phyloP scores from a whole-genome alignment of 2,113 vertebrate genomes.

The Ancistrus triradiatus region DNA sequence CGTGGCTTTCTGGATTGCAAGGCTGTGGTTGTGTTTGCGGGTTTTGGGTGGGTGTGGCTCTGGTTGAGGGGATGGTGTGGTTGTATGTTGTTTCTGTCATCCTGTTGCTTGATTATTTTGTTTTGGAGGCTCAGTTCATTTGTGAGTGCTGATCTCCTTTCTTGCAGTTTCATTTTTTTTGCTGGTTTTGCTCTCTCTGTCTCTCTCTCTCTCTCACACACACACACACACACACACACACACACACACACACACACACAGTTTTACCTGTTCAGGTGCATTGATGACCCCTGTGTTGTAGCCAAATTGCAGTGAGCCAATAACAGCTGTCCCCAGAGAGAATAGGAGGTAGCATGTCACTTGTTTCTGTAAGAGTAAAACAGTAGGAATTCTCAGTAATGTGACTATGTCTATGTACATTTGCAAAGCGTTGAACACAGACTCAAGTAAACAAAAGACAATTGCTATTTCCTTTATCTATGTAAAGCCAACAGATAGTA shows the following conservation, averaged over 20 bases:
- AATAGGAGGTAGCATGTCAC: slow-evolving; percentile 75
- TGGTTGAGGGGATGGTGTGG: too few species aligned
- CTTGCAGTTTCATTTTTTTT: too few species aligned
- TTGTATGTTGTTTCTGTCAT: too few species aligned
- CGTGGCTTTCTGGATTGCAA: too few species aligned
- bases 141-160: too few species aligned
- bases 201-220: background rate
- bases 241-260: slow-evolving; percentile 9
- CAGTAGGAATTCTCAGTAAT: background rate
- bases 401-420: background rate
- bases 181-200: too few species aligned
- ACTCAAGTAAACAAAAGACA: background rate
- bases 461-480: too few species aligned
- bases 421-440: too few species aligned
- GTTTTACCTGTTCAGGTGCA: slow-evolving; percentile 79
- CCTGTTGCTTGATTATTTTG: too few species aligned
- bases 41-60: too few species aligned
- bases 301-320: slow-evolving; percentile 89
- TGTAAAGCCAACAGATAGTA: background rate
- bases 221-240: slow-evolving; percentile 8
- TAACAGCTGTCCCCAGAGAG: slow-evolving; percentile 74
- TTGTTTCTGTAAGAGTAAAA: slow-evolving; percentile 49
- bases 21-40: too few species aligned
- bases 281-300: slow-evolving; percentile 97
- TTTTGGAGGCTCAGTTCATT: too few species aligned